phyloP scores from a whole-genome alignment of 37 sponge, comb jelly and placozoan genomes.

The Aplysina aerophoba region DNA sequence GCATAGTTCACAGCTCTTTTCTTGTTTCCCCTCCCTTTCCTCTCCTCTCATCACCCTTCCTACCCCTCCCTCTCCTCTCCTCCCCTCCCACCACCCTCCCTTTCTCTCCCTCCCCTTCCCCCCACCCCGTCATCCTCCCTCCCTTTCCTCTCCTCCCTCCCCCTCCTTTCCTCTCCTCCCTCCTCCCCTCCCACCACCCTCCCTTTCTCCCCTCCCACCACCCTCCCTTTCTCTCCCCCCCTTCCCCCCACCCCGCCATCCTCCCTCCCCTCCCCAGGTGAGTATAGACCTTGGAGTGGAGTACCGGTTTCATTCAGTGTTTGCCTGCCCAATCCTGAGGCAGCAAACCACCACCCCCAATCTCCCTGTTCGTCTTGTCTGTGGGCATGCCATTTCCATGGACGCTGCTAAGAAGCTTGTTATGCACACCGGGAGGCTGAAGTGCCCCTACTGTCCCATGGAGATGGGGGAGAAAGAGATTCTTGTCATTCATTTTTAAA shows the following conservation, averaged over 20 bases:
- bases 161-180: neutral
- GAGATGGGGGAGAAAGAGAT: conserved; percentile 84
- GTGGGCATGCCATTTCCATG: conserved; percentile 95
- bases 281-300: conserved; percentile 77
- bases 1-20: too few relatives aligned
- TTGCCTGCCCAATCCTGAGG: conserved; percentile 95
- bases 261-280: neutral
- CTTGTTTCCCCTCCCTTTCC: too few relatives aligned
- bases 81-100: neutral
- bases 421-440: conserved; percentile 64
- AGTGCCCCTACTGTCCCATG: conserved; percentile 96
- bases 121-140: neutral
- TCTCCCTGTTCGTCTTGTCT: conserved; percentile 89
- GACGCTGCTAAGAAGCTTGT: conserved; percentile 91
- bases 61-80: neutral
- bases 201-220: neutral
- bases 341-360: conserved; percentile 80
- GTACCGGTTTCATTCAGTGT: conserved; percentile 84
- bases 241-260: conserved; percentile 11
- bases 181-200: neutral
- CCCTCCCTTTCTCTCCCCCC: neutral
- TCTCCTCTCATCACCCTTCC: neutral
- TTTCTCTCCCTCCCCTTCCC: neutral
- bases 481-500: conserved; percentile 79
- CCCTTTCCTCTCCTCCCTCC: neutral